Percentiles rank a stretch among this genome's conserved stretches.
Conservation (phyloP, 1,140 invertebrate genomes). For the Eurytemora carolleeae region DNA sequence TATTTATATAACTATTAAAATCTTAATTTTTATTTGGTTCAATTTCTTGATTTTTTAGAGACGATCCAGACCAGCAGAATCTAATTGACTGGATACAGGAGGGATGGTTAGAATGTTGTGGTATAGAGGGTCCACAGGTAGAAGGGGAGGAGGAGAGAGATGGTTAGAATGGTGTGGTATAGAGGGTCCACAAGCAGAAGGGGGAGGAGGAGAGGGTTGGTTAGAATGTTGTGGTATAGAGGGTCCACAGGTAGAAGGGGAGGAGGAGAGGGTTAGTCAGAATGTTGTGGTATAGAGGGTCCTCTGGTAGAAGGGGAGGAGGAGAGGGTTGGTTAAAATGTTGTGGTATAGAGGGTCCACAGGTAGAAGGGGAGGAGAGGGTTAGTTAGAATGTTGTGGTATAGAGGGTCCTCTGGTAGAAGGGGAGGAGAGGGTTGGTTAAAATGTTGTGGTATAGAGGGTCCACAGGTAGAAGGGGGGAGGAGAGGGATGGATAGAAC, state of each 20-base stretch:
- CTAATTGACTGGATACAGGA: constrained; percentile 97
- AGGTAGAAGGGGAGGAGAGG: constrained; percentile 53
- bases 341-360: background rate
- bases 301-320: background rate
- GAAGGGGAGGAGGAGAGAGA: constrained; percentile 40
- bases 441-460: constrained; percentile 19
- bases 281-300: background rate
- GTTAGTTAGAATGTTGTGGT: background rate
- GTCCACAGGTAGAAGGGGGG: constrained; percentile 9
- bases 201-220: constrained; percentile 61
- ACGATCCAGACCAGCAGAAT: constrained; percentile 93
- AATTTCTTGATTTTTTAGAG: too few species aligned
- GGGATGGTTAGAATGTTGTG: constrained; percentile 52
- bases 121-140: background rate
- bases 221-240: constrained; percentile 25
- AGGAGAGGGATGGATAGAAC: constrained; percentile 4
- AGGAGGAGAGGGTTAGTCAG: constrained; percentile 70
- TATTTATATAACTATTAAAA: too few species aligned
- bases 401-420: background rate
- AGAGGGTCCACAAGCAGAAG: background rate
- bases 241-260: background rate
- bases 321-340: background rate
- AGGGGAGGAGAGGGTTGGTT: constrained; percentile 64
- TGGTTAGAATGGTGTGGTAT: constrained; percentile 43
- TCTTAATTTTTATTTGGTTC: too few species aligned